phyloP scores from a whole-genome alignment of 2,113 vertebrate genomes.

The Odobenus rosmarus region DNA sequence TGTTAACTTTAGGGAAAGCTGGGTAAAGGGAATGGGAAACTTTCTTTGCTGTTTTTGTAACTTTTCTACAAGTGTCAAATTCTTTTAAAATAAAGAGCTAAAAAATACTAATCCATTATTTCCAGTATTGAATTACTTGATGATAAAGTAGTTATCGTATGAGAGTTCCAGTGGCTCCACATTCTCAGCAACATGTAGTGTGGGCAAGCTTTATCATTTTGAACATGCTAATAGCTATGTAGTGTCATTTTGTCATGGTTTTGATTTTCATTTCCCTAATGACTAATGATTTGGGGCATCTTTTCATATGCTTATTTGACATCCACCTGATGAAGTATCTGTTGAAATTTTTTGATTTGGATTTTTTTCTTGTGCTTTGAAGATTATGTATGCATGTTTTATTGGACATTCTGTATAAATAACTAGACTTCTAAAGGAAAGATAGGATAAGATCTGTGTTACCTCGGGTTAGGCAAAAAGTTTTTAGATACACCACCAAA shows the following conservation, averaged over 20 bases:
- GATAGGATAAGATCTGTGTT: background rate
- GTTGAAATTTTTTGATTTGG: background rate
- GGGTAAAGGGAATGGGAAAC: background rate
- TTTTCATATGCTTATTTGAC: background rate
- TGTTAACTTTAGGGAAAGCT: background rate
- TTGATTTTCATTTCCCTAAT: background rate
- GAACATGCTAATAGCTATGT: background rate
- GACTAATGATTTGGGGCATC: background rate
- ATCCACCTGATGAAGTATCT: background rate
- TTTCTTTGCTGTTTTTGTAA: background rate
- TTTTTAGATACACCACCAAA: background rate
- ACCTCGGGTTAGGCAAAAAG: background rate
- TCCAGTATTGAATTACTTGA: background rate
- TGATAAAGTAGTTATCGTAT: background rate
- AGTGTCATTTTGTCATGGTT: background rate
- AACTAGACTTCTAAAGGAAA: conserved; percentile 1
- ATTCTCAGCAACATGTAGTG: background rate
- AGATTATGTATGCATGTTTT: background rate
- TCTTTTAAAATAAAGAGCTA: conserved; percentile 23
- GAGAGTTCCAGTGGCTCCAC: background rate
- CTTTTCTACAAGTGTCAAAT: background rate
- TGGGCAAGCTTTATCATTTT: background rate
- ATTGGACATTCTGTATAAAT: background rate
- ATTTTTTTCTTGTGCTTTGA: background rate
- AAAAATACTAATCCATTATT: background rate